phyloP scores from a whole-genome alignment of 2,113 vertebrate species.

The Spilogale gracilis region DNA sequence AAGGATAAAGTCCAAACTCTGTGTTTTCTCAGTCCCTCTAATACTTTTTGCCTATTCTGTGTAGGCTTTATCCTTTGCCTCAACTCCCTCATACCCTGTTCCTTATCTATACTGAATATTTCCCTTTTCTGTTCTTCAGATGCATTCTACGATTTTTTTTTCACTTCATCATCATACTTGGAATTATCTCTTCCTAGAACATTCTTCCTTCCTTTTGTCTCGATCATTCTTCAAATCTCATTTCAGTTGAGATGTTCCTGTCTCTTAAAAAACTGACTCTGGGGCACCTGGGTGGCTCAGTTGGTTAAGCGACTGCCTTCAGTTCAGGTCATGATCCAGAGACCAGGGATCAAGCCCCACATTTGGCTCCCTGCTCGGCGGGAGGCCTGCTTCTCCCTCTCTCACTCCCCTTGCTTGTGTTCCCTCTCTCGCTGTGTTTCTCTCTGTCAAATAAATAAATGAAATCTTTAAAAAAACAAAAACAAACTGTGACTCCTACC shows the following conservation, averaged over 20 bases:
- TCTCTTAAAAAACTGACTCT: neutral
- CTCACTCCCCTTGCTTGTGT: no score
- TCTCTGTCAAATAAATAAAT: no score
- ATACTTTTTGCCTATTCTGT: neutral
- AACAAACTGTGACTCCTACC: neutral
- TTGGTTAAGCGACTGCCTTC: no score
- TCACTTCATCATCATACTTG: neutral
- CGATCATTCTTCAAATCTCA: neutral
- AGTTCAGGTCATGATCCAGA: no score
- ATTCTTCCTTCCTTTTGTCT: neutral
- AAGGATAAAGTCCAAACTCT: neutral
- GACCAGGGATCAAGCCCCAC: no score
- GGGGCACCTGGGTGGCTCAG: no score
- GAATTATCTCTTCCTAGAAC: neutral
- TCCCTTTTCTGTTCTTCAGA: neutral
- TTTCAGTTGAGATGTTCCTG: neutral
- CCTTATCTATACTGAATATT: neutral
- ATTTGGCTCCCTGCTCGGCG: no score
- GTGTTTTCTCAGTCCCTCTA: neutral
- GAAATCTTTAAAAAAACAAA: no score
- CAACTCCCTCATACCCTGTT: neutral
- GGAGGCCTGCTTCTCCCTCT: no score
- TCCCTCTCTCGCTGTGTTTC: no score
- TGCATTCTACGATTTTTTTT: neutral
- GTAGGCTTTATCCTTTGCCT: neutral